phyloP scores from a whole-genome alignment of 2,113 vertebrate species.

The Zonotrichia leucophrys region DNA sequence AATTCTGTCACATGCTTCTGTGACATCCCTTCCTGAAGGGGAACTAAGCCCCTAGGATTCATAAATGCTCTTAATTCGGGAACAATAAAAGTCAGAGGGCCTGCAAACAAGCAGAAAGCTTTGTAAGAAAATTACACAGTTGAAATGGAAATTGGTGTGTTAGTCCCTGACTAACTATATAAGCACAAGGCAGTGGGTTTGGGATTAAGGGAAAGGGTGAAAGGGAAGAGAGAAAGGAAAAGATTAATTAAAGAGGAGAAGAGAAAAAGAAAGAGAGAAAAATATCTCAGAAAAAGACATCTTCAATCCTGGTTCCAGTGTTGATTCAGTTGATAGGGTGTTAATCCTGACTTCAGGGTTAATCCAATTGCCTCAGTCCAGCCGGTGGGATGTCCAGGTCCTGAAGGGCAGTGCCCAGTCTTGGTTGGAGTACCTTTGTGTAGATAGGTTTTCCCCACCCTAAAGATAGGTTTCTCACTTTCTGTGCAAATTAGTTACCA shows the following conservation, averaged over 20 bases:
- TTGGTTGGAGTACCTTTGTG: neutral
- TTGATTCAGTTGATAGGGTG: too few species aligned
- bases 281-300: neutral
- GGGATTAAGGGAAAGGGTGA: neutral
- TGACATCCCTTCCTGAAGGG: neutral
- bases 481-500: neutral
- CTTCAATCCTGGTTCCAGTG: neutral
- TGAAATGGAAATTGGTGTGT: neutral
- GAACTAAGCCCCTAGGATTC: accelerated
- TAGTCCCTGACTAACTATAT: neutral
- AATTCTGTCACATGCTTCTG: neutral
- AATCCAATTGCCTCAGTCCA: neutral
- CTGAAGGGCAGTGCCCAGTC: neutral
- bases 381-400: accelerated
- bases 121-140: neutral
- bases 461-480: neutral
- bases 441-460: neutral
- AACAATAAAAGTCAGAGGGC: neutral
- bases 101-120: neutral
- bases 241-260: neutral
- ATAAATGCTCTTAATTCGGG: neutral
- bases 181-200: neutral
- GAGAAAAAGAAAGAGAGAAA: neutral
- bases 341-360: neutral
- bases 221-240: neutral